Percentiles rank a stretch among this genome's conserved stretches.
Conservation (phyloP, 2,113 vertebrate species). For the Uropsilus gracilis region DNA sequence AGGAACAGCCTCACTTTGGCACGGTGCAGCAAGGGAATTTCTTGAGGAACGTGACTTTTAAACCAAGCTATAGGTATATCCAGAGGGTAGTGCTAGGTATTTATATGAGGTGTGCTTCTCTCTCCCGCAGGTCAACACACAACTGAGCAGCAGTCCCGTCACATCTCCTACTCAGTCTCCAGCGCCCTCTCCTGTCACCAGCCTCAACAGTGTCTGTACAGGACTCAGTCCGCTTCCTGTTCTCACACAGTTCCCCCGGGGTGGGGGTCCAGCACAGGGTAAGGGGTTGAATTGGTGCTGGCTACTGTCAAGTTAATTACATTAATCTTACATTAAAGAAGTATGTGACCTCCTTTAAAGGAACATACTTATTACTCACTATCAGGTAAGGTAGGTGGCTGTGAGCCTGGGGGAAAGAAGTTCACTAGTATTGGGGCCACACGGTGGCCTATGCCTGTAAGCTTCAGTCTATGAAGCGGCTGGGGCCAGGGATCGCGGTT, state of each 20-base stretch:
- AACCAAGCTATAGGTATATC: not conserved
- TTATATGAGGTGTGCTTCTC: not conserved
- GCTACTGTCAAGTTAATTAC: not conserved
- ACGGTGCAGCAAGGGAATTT: constrained; percentile 17
- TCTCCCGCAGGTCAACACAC: constrained; percentile 89
- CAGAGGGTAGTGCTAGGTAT: not conserved
- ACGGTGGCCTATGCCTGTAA: no score
- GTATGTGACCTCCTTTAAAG: not conserved
- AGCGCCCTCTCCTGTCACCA: constrained; percentile 95
- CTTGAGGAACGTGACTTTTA: not conserved
- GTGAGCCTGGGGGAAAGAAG: not conserved
- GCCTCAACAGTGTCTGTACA: constrained; percentile 93
- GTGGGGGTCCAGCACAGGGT: constrained; percentile 96
- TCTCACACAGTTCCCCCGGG: constrained; percentile 94
- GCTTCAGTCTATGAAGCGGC: no score
- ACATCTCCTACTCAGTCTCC: constrained; percentile 97
- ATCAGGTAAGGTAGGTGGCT: not conserved
- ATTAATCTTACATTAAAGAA: no score
- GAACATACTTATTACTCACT: not conserved
- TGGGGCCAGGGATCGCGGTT: no score
- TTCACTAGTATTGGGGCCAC: not conserved
- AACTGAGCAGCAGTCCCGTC: constrained; percentile 95
- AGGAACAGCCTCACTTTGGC: not conserved
- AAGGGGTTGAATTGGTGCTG: constrained; percentile 49
- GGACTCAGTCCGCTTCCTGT: constrained; percentile 95